Base-by-base conservation (phyloP, 2,888 invertebrate species). In the Parnassius apollo region DNA sequence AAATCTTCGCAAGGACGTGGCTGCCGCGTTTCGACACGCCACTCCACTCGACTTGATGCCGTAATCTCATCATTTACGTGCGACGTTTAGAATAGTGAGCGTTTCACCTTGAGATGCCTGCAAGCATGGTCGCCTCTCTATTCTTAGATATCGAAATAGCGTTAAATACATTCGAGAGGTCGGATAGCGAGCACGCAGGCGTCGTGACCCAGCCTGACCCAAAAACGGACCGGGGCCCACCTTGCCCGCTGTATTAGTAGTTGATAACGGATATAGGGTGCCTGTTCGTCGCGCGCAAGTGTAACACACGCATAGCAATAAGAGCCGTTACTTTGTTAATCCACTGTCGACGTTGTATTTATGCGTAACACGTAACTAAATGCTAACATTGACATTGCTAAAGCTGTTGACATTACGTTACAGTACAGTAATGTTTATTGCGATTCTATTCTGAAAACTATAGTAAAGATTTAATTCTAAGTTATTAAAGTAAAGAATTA, bases 191-290 rank as follows among this genome's bases (percentile, higher is more conserved):
- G 73, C 77, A 86, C 90, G 91, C 91, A 91, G 85, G 91, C 91
- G 91, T 85, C 84, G 80, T 91, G 91, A 91, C 91, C 91, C 78
- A 88, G 80, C 79, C 83, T 89, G 91, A 91, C 91, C 91, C 87
- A 91, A 90, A 90, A 90, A 84, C 85, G 78, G 78, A 81, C 78
- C 80, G 83, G 49, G 49, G 78, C 79, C 82, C 80, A 82, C 85
- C 84, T 81, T 84, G 79, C 86, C 84, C 79, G 35, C 7, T 77
- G 77, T 78, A 77, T 76, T 77, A 77, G 83, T 79, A 82, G 79
- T 84, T 83, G 82, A 85, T 87, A 85, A 83, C 86, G 85, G 88
- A 85, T 84, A 79, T 80, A 77, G 73, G 85, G 84, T 86, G 88
- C 88, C 85, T 85, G 88, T 85, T 86, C 78, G 72, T 71, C 73